Evolutionary conservation across 2,888 invertebrate genomes (phyloP).

Genomic region (Pyrrhia umbra): DNA sequence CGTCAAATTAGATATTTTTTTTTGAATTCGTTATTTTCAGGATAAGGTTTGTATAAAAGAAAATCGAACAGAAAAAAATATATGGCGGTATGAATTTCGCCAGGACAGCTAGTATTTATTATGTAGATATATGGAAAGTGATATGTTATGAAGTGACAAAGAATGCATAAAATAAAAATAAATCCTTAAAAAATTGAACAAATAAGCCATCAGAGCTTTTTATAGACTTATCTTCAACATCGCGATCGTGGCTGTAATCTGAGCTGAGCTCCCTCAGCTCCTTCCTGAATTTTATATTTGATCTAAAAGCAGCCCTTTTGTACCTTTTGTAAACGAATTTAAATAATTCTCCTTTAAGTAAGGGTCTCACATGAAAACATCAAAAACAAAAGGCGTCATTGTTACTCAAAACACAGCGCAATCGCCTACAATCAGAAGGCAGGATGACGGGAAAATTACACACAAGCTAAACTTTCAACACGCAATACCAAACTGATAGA

Average conservation of each 20-base stretch:
- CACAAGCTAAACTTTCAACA: slow-evolving; percentile 73
- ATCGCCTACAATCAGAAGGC: slow-evolving; percentile 67
- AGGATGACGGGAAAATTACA: slow-evolving; percentile 78
- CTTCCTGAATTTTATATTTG: slow-evolving; percentile 37
- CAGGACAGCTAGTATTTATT: too few relatives aligned
- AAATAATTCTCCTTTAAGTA: slow-evolving; percentile 24
- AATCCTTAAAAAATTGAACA: slow-evolving; percentile 7
- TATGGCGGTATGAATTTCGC: too few relatives aligned
- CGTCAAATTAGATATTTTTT: too few relatives aligned
- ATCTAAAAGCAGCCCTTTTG: slow-evolving; percentile 17
- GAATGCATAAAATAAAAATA: slow-evolving; percentile 6
- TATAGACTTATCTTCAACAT: slow-evolving; percentile 41
- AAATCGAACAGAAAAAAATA: too few relatives aligned
- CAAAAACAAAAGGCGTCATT: slow-evolving; percentile 57
- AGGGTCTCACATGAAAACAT: slow-evolving; percentile 27
- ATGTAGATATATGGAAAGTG: too few relatives aligned
- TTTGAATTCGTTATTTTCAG: too few relatives aligned
- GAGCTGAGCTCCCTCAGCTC: slow-evolving; percentile 5
- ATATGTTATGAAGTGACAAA: neutral
- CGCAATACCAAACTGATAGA: slow-evolving; percentile 69
- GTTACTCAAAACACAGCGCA: slow-evolving; percentile 61
- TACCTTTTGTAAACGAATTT: slow-evolving; percentile 22
- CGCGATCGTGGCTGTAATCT: slow-evolving; percentile 10
- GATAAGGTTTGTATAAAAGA: too few relatives aligned
- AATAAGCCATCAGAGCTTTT: slow-evolving; percentile 41